phyloP scores from a whole-genome alignment of 2,888 invertebrate genomes.

The Scaptomyza parva region DNA sequence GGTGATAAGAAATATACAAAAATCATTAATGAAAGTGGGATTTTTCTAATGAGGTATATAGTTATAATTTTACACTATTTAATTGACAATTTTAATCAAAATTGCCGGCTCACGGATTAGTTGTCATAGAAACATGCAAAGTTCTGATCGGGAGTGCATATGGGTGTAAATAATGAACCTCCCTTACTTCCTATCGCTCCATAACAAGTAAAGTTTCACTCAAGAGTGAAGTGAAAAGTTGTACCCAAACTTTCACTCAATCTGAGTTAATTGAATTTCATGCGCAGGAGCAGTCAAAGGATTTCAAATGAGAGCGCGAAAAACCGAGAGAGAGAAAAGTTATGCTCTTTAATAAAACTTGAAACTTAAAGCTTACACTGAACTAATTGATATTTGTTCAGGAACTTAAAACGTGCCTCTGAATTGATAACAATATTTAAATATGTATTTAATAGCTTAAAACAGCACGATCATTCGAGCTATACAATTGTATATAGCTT shows the following conservation, averaged over 20 bases:
- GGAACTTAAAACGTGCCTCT: neutral
- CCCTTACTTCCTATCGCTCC: neutral
- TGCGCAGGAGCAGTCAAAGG: slow-evolving; percentile 69
- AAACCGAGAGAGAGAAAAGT: slow-evolving; percentile 2
- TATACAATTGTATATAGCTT: no score
- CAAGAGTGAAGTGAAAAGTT: slow-evolving; percentile 12
- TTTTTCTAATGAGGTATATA: no score
- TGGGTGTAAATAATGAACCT: neutral
- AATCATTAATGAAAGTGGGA: neutral
- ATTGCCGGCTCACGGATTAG: neutral
- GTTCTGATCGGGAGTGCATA: neutral
- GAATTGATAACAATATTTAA: slow-evolving; percentile 6
- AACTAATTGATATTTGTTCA: neutral
- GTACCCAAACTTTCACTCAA: slow-evolving; percentile 16
- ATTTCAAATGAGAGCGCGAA: slow-evolving; percentile 10
- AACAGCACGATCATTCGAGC: no score
- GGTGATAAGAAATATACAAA: neutral
- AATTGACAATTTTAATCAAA: neutral
- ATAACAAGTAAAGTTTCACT: neutral
- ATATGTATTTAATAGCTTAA: neutral
- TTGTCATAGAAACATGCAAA: neutral
- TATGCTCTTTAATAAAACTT: slow-evolving; percentile 8
- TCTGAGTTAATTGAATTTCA: slow-evolving; percentile 69
- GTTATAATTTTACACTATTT: no score
- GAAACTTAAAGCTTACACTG: slow-evolving; percentile 47